Conservation (phyloP, 2,113 vertebrate species). For the Osmerus eperlanus region DNA sequence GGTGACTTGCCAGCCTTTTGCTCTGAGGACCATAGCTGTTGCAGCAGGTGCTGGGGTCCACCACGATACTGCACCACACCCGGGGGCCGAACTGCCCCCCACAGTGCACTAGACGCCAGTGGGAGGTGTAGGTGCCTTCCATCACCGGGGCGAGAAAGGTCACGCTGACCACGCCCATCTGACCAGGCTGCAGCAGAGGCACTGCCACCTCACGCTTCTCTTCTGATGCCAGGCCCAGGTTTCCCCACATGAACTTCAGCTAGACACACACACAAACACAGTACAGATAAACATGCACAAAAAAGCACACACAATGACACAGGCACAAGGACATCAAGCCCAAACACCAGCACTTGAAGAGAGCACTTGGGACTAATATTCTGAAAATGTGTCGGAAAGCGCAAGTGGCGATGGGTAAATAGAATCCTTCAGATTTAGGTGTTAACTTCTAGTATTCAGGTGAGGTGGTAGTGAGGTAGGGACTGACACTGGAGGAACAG, state of each 20-base stretch:
- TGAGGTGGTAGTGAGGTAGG: slow-evolving; percentile 35
- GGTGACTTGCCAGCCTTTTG: slow-evolving; percentile 76
- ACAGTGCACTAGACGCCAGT: slow-evolving; percentile 94
- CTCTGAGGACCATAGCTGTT: slow-evolving; percentile 51
- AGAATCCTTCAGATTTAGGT: neutral
- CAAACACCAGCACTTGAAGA: neutral
- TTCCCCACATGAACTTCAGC: slow-evolving; percentile 99
- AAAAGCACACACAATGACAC: slow-evolving; percentile 52
- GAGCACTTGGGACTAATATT: neutral
- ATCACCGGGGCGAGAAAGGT: slow-evolving; percentile 86
- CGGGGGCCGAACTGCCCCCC: slow-evolving; percentile 95
- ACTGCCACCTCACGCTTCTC: slow-evolving; percentile 87
- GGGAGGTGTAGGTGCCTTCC: slow-evolving; percentile 96
- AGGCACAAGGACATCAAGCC: slow-evolving; percentile 27
- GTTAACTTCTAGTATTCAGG: neutral
- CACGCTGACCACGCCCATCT: slow-evolving; percentile 91
- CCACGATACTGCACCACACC: slow-evolving; percentile 97
- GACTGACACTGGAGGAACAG: slow-evolving; percentile 31
- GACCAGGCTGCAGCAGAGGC: slow-evolving; percentile 85
- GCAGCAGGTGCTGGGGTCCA: slow-evolving; percentile 70
- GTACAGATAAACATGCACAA: slow-evolving; percentile 56
- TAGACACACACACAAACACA: slow-evolving; percentile 64
- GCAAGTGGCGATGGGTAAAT: neutral
- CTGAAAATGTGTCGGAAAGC: neutral
- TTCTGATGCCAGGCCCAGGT: slow-evolving; percentile 84